Base-by-base conservation (phyloP, 2,888 invertebrate genomes). In the Cremastinae sp. region DNA sequence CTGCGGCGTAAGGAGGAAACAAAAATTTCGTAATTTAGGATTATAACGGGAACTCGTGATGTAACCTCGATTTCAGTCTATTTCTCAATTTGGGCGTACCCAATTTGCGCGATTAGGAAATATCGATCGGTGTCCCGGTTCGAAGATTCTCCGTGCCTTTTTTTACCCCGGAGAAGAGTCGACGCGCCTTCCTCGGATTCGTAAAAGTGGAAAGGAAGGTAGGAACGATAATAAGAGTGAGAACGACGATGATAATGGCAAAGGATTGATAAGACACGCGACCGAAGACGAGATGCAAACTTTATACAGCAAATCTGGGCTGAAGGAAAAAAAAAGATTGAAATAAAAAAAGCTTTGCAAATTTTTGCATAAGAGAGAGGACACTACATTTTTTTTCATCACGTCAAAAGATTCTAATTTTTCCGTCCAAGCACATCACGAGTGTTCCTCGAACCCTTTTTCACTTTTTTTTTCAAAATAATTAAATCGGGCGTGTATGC, bases 71-170 rank as follows among this genome's bases (percentile, higher is more conserved):
- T 45, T 41, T 22, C 14, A n/a, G n/a, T 22, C 10, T 14, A 43
- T 43, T 58, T 58, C 35, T 8, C 53, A 35, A 66, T 55, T 56
- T 59, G 41, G 49, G 68, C 41, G 62, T 37, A 45, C 62, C 74
- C 68, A 68, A 74, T 74, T 69, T 58, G 18, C 68, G 43, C 12
- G 35, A 69, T 18, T 62, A 58, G 43, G 14, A 8, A 62, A 20
- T 74, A 74, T 74, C 69, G 74, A 74, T 58, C 49, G 3, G 35
- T 43, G 18, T 1, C 14, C 28, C 5, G 28, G 56, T 20, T 10
- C 49, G 41, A 12, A 49, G 14, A n/a, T 62, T 18, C 28, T 35
- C 35, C 58, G 22, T 51, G 28, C 58, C 65, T 20, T 39, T 18
- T 58, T 51, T 8, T 35, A 35, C 43, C 43, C 28, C 28, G 28